phyloP scores from a whole-genome alignment of 1,140 invertebrate genomes.

The Trissolcus basalis region DNA sequence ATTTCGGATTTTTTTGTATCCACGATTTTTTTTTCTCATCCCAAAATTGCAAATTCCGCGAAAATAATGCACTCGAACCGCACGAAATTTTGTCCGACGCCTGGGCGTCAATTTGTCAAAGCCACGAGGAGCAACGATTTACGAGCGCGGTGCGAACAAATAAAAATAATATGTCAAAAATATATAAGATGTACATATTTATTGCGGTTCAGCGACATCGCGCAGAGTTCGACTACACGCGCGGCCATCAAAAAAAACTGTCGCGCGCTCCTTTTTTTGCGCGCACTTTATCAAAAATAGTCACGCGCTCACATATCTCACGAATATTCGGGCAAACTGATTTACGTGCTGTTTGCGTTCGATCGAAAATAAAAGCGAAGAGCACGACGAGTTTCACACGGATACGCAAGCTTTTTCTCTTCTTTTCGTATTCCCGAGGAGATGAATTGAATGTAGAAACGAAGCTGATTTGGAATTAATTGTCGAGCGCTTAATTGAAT shows the following conservation, averaged over 20 bases:
- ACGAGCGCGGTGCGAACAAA: constrained; percentile 13
- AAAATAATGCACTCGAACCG: constrained; percentile 24
- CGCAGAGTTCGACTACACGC: constrained; percentile 12
- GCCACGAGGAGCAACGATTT: constrained; percentile 5
- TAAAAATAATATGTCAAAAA: constrained; percentile 41
- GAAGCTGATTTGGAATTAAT: constrained; percentile 32
- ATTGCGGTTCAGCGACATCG: constrained; percentile 30
- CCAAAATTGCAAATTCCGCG: neutral
- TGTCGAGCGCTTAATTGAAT: constrained; percentile 2
- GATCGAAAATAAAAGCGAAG: constrained; percentile 25
- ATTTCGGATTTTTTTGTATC: constrained; percentile 7
- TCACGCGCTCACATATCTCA: constrained; percentile 7
- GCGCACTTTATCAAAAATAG: constrained; percentile 33
- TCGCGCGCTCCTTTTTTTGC: constrained; percentile 2
- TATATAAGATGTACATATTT: constrained; percentile 29
- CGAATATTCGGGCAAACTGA: constrained; percentile 15
- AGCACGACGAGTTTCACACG: neutral
- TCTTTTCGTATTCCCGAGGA: neutral
- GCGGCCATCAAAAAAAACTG: constrained; percentile 11
- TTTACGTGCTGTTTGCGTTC: constrained; percentile 24
- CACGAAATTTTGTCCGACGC: constrained; percentile 10
- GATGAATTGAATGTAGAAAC: neutral
- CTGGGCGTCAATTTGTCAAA: constrained; percentile 28
- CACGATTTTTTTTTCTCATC: neutral
- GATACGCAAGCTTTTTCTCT: neutral